Evolutionary conservation across 2,888 invertebrate species (phyloP).

Genomic region (Bursaphelenchus okinawaensis): DNA sequence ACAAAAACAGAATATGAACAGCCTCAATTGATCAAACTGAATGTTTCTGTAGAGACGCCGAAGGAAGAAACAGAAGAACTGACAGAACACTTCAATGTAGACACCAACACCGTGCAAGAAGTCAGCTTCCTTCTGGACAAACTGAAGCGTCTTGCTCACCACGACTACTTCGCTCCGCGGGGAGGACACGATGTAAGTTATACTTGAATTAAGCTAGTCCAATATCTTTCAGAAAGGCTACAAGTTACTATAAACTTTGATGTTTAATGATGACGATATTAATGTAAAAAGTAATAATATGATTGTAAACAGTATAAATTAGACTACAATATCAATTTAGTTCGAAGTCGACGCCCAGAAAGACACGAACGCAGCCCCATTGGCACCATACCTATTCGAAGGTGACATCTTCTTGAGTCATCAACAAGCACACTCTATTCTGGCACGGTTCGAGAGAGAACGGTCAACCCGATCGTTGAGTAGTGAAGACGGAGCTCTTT

Average conservation of each 20-base stretch:
- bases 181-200: conserved; percentile 1
- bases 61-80: neutral
- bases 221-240: too few relatives aligned
- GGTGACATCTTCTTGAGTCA: conserved; percentile 52
- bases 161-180: neutral
- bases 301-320: conserved; percentile 11
- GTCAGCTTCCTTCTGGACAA: conserved; percentile 10
- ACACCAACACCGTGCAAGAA: conserved; percentile 9
- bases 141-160: conserved; percentile 9
- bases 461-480: conserved; percentile 35
- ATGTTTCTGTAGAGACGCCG: neutral
- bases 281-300: too few relatives aligned
- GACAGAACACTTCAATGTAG: conserved; percentile 1
- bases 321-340: conserved; percentile 19
- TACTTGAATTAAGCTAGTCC: too few relatives aligned
- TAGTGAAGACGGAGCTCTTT: conserved; percentile 44
- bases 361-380: neutral
- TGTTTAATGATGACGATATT: too few relatives aligned
- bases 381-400: conserved; percentile 50
- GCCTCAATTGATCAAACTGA: neutral
- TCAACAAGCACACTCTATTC: conserved; percentile 46
- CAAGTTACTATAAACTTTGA: too few relatives aligned
- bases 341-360: neutral
- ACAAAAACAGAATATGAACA: too few relatives aligned
- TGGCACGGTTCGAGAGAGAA: conserved; percentile 25